Base-by-base conservation (phyloP, 2,113 vertebrate species). In the Cottus gobio region DNA sequence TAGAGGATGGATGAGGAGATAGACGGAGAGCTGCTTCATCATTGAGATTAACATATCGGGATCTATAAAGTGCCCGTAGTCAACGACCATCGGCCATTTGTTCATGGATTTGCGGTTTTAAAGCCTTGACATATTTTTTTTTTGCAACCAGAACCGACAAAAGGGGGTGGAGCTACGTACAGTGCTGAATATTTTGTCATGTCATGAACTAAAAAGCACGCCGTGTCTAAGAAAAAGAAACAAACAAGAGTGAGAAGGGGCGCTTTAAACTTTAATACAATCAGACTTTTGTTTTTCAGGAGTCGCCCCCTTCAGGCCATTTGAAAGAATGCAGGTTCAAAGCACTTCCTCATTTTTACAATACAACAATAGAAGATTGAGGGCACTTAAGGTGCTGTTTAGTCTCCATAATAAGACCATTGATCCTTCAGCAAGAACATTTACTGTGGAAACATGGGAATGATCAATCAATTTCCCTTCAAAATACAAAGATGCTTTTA, bases 301-400 rank as follows among this genome's bases (percentile, higher is more conserved):
- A 2, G 44, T 20, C 16, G 44, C 44, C 44, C 44, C 44, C 44
- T 48, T 22, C 1, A 20, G 46, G 46, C 46, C 18, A 48, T 22
- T 48, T 48, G 5, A 48, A 22, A 48, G 18, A 48, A 48, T 48
- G 46, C 46, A 48, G 18, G 46, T 48, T 20, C 0, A 16, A 48
- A 18, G 6, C 46, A 22, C 18, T 20, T 48, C 18, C 2, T 48
- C 52, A 67, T 57, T 78, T 46, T 52, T 30, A 74, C 54, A 67
- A 31, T 5, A 18, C 2, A n/a, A 62, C 54, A 24, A 28, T 22
- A n/a, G 5, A 30, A 22, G 24, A 72, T n/a, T 0, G 36, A 37
- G 44, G 4, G 22, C 30, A 36, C 60, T 71, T 67, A n/a, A 58
- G 58, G 50, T 48, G 46, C 30, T 71, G 2, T 71, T 75, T 12